phyloP scores from a whole-genome alignment of 1,140 invertebrate species.

The Drosophila triauraria region DNA sequence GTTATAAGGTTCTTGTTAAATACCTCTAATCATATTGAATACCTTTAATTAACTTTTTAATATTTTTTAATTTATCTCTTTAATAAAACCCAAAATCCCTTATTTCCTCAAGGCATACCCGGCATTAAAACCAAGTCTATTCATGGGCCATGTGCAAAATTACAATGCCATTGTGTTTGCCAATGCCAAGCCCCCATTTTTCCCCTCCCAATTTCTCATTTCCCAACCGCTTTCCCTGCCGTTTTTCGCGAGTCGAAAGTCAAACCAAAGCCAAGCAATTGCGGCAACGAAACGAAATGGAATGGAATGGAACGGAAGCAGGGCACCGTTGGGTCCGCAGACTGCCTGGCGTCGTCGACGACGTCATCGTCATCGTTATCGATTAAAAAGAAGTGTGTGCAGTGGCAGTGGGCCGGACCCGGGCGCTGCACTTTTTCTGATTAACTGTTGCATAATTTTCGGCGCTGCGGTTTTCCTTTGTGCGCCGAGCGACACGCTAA shows the following conservation, averaged over 20 bases:
- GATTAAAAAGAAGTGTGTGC: constrained; percentile 50
- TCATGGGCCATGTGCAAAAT: constrained; percentile 54
- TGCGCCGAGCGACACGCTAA: constrained; percentile 37
- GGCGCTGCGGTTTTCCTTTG: constrained; percentile 53
- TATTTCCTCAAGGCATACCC: background rate
- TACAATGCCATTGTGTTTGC: constrained; percentile 78
- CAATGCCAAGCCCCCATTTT: constrained; percentile 33
- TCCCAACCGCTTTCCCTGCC: constrained; percentile 1
- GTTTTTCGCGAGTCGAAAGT: constrained; percentile 23
- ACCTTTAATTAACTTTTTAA: too few species aligned
- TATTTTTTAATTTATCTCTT: too few species aligned
- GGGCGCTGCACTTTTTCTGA: constrained; percentile 54
- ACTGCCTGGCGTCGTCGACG: constrained; percentile 45
- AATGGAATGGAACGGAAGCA: constrained; percentile 8
- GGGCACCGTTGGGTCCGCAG: constrained; percentile 14
- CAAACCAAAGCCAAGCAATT: constrained; percentile 37
- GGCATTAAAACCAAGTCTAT: constrained; percentile 4
- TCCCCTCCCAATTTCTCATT: background rate
- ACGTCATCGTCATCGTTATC: constrained; percentile 53
- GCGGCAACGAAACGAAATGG: constrained; percentile 1
- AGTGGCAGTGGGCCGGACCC: background rate
- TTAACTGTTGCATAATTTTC: constrained; percentile 69
- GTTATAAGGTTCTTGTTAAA: too few species aligned
- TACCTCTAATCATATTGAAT: too few species aligned
- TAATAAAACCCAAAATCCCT: background rate